Evolutionary conservation across 2,113 vertebrate species (phyloP).

Genomic region (Lepidothrix coronata): DNA sequence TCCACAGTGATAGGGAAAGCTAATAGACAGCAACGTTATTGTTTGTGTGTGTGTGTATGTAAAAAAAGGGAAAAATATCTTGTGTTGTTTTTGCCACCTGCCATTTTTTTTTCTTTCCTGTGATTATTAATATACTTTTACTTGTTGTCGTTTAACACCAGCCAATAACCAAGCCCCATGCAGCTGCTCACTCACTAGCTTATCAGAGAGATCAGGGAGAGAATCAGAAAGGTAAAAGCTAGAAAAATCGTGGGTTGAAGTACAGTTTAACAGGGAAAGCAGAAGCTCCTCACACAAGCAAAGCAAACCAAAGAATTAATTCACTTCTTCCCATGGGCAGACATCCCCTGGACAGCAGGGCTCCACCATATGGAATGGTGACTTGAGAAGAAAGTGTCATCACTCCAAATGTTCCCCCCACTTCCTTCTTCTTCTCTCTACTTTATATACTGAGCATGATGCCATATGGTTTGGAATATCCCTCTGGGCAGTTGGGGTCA

Average conservation of each 20-base stretch:
- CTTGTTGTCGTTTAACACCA: neutral
- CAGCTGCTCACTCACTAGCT: neutral
- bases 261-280: neutral
- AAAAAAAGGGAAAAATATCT: neutral
- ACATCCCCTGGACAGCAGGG: neutral
- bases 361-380: rapidly evolving
- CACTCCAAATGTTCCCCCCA: neutral
- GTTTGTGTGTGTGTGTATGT: neutral
- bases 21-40: neutral
- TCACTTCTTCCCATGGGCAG: neutral
- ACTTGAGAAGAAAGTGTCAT: neutral
- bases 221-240: too few relatives aligned
- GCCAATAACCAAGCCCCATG: rapidly evolving
- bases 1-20: neutral
- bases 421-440: neutral
- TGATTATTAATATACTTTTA: neutral
- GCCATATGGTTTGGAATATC: neutral
- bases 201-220: neutral
- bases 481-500: neutral
- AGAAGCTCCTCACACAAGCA: neutral
- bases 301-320: neutral
- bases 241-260: rapidly evolving
- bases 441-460: too few relatives aligned
- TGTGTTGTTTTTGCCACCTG: neutral
- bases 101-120: neutral